A percentile compares a stretch with the other conserved stretches of the same genome.
These are phyloP conservation scores for Hydractinia echinata DNA, from an alignment of 30 jellyfish, hydroid and myxozoan genomes.

Conservation along the genomic window DNA sequence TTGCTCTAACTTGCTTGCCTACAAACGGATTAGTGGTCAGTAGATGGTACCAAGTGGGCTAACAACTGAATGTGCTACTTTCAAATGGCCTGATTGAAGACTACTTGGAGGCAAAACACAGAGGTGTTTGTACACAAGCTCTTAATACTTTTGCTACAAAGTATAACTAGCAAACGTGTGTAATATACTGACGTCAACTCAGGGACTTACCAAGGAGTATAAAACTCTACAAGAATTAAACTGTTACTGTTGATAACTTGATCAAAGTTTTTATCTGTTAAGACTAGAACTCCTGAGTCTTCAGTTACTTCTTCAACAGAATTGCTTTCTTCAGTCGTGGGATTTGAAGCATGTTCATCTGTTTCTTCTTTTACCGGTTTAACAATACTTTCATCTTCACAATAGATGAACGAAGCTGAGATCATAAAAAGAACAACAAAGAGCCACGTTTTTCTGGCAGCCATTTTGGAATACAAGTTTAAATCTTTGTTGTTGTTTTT, in stretches of 20 bases:
- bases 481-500: not conserved
- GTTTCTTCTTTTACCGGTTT: not conserved
- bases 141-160: too few relatives aligned
- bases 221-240: conserved; percentile 64
- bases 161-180: too few relatives aligned
- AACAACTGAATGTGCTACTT: too few relatives aligned
- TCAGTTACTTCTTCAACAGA: conserved; percentile 25
- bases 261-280: conserved; percentile 61
- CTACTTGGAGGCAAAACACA: too few relatives aligned
- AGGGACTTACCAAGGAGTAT: conserved; percentile 75
- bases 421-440: conserved; percentile 10
- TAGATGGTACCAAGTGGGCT: too few relatives aligned
- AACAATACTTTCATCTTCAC: not conserved
- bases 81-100: too few relatives aligned
- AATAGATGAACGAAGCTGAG: not conserved
- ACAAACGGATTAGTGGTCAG: too few relatives aligned
- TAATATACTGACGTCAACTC: not conserved
- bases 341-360: not conserved
- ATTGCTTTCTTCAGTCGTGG: conserved; percentile 10
- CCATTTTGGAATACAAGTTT: not conserved
- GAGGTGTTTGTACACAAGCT: too few relatives aligned
- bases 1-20: too few relatives aligned
- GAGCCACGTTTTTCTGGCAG: conserved; percentile 13
- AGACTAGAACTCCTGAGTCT: conserved; percentile 69
- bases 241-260: conserved; percentile 51